Base-by-base conservation (phyloP, 2,888 invertebrate species). In the Trichopoda pennipes region DNA sequence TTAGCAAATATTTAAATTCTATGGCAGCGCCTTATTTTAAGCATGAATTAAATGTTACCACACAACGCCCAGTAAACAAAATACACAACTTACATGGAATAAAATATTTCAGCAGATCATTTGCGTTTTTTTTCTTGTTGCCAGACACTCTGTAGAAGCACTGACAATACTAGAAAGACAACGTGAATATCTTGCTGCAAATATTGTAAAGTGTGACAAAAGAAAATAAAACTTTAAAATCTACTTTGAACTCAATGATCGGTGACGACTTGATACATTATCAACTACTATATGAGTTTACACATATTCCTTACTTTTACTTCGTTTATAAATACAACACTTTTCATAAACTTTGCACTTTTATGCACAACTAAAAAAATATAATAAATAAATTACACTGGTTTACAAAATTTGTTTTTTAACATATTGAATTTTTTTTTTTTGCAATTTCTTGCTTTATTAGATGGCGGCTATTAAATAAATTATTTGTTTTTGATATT, bases 241-340 rank as follows among this genome's bases (percentile, higher is more conserved):
- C 23, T 66, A 66, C 61, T 68, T 63, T 53, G 17, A 64, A 74
- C 70, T 78, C 78, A 78, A 55, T 81, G 81, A 81, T 74, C 74
- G 69, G 69, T 81, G 81, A 81, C 78, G 81, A 42, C 64, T 64
- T 69, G n/a, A 55, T 55, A 32, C 66, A 70, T 75, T 75, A 75
- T 80, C 69, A 77, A 77, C 60, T 61, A 32, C n/a, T 44, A 44
- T n/a, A 16, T 14, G 6, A 6, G 12, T 4, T 6, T 42, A 42
- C 12, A 14, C 1, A 42, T 42, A 16, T 14, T 42, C 42, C 42
- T n/a, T 42, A 35, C 35, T 35, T 8, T 16, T 44, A 44, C 42
- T 44, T 44, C 6, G 14, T 4, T n/a, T n/a, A 4, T n/a, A 44
- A 28, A 28, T 44, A 44, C 14, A 44, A 44, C 16, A 6, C 38